Evolutionary conservation across 2,113 vertebrate species (phyloP).

Genomic region (Mormyrus iriodes): DNA sequence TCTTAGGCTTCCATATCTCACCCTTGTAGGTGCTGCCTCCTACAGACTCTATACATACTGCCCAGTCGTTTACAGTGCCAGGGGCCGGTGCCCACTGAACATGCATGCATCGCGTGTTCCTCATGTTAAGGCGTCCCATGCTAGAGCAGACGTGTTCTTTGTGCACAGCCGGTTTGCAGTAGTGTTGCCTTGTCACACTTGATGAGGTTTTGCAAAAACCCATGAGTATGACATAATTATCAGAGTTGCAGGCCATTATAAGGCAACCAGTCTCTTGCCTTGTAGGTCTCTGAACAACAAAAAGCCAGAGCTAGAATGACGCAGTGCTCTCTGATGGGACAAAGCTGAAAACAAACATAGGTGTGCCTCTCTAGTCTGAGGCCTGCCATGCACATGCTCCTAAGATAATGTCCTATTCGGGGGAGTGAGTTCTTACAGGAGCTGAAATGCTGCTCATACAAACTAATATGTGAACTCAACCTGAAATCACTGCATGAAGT

Average conservation of each 20-base stretch:
- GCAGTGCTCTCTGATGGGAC: background rate
- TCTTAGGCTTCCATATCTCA: background rate
- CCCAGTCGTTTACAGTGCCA: background rate
- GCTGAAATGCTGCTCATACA: background rate
- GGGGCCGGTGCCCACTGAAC: background rate
- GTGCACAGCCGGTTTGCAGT: background rate
- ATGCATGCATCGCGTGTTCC: background rate
- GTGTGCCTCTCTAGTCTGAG: background rate
- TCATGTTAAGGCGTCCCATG: background rate
- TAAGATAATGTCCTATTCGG: background rate
- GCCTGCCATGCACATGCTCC: background rate
- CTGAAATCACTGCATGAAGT: background rate
- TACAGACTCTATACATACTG: background rate
- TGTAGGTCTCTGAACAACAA: background rate
- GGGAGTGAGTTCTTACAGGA: background rate
- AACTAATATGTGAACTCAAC: background rate
- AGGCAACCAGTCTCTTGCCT: background rate
- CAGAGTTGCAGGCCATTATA: background rate
- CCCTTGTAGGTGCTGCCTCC: background rate
- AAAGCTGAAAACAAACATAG: background rate
- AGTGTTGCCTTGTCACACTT: background rate
- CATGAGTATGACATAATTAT: background rate
- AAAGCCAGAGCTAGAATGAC: background rate
- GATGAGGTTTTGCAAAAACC: background rate
- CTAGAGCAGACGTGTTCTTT: background rate